These are phyloP conservation scores for Chiridota heheva DNA, from an alignment of 35 echinoderm and acorn worm genomes.

Conservation along the genomic window DNA sequence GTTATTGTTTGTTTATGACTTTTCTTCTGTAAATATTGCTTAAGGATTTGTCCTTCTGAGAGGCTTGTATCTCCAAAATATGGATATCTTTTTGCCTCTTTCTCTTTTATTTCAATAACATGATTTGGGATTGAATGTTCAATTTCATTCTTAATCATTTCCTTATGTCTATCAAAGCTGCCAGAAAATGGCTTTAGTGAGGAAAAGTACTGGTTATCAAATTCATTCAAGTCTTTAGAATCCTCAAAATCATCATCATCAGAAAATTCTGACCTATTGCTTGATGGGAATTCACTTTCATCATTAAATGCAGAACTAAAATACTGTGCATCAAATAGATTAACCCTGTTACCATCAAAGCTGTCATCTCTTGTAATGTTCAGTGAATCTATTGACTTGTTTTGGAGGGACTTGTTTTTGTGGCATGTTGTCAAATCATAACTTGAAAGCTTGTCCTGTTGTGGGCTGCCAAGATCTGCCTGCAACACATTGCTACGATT, in stretches of 20 bases:
- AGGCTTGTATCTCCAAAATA: conserved; percentile 35
- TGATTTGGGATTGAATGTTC: background rate
- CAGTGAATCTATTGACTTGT: too few species aligned
- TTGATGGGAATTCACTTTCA: background rate
- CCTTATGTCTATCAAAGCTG: too few species aligned
- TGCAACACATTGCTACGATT: too few species aligned
- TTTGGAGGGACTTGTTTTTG: too few species aligned
- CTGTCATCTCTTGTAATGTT: conserved; percentile 2
- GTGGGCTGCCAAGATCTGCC: too few species aligned
- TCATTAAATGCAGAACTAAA: conserved; percentile 22
- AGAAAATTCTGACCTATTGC: background rate
- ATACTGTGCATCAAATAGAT: conserved; percentile 21
- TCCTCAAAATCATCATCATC: conserved; percentile 37
- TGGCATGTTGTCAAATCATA: too few species aligned
- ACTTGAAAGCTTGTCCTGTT: too few species aligned
- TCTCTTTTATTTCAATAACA: background rate
- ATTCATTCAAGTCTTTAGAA: conserved; percentile 29
- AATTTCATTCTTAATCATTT: too few species aligned
- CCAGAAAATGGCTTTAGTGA: too few species aligned
- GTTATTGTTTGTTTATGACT: background rate
- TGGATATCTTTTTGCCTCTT: background rate
- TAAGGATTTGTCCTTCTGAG: conserved; percentile 17
- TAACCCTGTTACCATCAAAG: conserved; percentile 10
- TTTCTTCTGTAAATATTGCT: background rate
- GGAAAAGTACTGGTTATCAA: conserved; percentile 83